phyloP scores from a whole-genome alignment of 2,888 invertebrate genomes.

The Acanthopleura granulata region DNA sequence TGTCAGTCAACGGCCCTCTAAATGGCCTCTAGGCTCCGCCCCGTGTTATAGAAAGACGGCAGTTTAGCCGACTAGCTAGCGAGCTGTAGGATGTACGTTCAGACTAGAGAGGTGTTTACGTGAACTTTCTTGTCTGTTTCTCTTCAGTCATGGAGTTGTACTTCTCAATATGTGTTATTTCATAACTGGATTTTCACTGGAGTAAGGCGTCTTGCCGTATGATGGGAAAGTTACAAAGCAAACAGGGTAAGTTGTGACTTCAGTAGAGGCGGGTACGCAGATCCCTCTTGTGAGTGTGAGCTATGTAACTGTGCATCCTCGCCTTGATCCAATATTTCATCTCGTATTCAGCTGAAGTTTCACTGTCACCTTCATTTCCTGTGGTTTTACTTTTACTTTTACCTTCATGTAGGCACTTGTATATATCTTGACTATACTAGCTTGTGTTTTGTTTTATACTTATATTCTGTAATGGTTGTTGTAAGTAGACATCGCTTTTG shows the following conservation, averaged over 20 bases:
- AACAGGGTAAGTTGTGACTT: conserved; percentile 7
- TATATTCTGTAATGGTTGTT: too few relatives aligned
- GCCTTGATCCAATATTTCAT: too few relatives aligned
- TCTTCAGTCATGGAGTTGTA: background rate
- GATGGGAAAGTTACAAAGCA: conserved; percentile 18
- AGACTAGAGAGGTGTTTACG: background rate
- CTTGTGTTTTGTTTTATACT: too few relatives aligned
- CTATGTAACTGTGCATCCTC: too few relatives aligned
- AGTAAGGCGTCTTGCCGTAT: background rate
- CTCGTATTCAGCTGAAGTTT: too few relatives aligned
- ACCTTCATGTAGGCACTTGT: too few relatives aligned
- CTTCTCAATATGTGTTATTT: background rate
- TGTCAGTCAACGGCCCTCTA: conserved; percentile 1
- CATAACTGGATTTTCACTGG: conserved; percentile 11
- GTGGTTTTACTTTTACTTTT: too few relatives aligned
- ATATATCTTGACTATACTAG: too few relatives aligned
- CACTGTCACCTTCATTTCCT: too few relatives aligned
- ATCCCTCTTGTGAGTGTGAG: too few relatives aligned
- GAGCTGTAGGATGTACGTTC: background rate
- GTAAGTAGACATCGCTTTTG: too few relatives aligned
- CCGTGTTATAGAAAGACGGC: background rate
- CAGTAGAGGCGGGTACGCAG: too few relatives aligned
- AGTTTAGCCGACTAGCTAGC: background rate
- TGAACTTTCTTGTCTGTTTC: background rate
- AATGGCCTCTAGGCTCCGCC: conserved; percentile 7